Evolutionary conservation across 2,113 vertebrate genomes (phyloP).

Genomic region (Gulo gulo): DNA sequence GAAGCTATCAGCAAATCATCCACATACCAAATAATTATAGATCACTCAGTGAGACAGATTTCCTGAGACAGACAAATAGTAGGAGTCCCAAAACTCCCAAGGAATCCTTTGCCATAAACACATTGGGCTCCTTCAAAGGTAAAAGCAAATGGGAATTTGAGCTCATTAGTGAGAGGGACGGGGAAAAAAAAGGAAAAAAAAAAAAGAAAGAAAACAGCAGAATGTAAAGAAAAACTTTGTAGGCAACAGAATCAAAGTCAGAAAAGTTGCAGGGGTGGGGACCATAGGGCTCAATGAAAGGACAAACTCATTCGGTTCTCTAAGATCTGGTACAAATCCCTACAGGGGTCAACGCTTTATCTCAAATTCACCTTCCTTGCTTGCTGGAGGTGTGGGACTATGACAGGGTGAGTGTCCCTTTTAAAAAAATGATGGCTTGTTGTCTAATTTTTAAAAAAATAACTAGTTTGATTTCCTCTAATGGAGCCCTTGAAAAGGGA

Average conservation of each 20-base stretch:
- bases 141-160: not conserved
- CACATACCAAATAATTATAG: not conserved
- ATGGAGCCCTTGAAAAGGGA: not conserved
- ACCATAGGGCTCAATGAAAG: not conserved
- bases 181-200: not conserved
- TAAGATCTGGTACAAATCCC: not conserved
- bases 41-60: not conserved
- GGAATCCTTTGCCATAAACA: not conserved
- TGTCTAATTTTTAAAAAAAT: not conserved
- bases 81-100: not conserved
- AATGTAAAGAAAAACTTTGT: not conserved
- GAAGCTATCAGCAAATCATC: not conserved
- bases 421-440: not conserved
- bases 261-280: not conserved
- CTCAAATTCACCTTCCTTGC: not conserved
- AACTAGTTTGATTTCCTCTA: not conserved
- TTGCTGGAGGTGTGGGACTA: not conserved
- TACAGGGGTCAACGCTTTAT: not conserved
- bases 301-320: not conserved
- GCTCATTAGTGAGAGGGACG: not conserved
- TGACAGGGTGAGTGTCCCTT: not conserved
- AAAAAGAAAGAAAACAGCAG: not conserved
- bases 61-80: not conserved
- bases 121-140: not conserved
- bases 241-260: not conserved